Evolutionary conservation across 2,113 vertebrate genomes (phyloP).

Genomic region (Octodon degus): DNA sequence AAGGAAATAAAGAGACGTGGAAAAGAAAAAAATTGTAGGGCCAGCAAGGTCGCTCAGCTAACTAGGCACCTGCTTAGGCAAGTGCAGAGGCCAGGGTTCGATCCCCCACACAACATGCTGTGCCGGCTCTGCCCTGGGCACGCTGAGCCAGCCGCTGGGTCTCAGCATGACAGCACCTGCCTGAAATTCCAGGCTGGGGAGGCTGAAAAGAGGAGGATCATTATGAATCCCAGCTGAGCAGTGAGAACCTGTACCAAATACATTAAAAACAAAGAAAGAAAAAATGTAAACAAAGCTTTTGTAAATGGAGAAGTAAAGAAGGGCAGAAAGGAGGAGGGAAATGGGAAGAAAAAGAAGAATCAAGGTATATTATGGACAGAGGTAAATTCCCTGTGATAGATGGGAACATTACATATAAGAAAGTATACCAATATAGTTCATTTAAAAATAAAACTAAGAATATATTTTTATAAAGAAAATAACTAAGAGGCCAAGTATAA

Average conservation of each 20-base stretch:
- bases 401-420: background rate
- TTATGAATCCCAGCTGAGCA: no score
- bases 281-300: background rate
- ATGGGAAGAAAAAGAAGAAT: background rate
- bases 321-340: background rate
- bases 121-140: no score
- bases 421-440: background rate
- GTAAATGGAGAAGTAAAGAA: background rate
- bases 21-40: background rate
- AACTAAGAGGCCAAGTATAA: background rate
- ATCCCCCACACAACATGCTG: no score
- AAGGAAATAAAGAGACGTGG: background rate
- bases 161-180: rapidly evolving
- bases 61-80: no score
- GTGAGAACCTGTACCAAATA: no score
- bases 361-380: background rate
- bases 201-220: no score
- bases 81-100: no score
- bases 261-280: no score
- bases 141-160: no score
- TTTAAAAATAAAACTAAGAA: background rate
- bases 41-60: no score
- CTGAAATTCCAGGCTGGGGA: no score
- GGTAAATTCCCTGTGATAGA: background rate
- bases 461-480: no score